phyloP scores from a whole-genome alignment of 2,888 invertebrate genomes.

The Polymixis flavicincta region DNA sequence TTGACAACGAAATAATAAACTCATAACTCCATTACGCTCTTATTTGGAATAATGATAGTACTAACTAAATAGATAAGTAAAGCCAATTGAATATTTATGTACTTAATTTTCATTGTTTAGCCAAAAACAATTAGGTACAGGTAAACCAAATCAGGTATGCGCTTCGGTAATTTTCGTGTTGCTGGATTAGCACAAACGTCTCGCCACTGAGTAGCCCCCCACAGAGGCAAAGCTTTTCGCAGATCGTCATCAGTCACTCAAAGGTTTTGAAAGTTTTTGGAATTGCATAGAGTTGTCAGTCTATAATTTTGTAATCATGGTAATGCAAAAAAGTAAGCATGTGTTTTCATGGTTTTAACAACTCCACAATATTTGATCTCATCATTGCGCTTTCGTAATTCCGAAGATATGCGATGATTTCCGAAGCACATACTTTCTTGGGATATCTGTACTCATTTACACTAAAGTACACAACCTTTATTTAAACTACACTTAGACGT shows the following conservation, averaged over 20 bases:
- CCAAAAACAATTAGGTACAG: slow-evolving; percentile 42
- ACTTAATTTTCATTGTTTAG: slow-evolving; percentile 34
- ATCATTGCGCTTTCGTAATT: neutral
- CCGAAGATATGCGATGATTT: neutral
- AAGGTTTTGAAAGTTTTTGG: neutral
- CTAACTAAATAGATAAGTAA: slow-evolving; percentile 56
- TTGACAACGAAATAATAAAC: slow-evolving; percentile 66
- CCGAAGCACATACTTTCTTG: neutral
- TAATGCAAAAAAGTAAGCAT: neutral
- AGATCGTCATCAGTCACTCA: neutral
- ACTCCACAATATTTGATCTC: neutral
- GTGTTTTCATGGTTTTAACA: neutral
- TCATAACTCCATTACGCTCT: slow-evolving; percentile 37
- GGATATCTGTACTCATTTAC: slow-evolving; percentile 26
- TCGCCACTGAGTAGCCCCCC: neutral
- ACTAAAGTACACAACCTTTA: slow-evolving; percentile 64
- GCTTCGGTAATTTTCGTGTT: neutral
- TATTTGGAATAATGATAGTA: slow-evolving; percentile 52
- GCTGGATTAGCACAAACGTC: neutral
- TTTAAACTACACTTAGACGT: slow-evolving; percentile 57
- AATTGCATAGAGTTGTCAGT: neutral
- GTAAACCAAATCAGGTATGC: neutral
- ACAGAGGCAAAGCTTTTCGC: neutral
- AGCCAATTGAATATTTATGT: slow-evolving; percentile 47
- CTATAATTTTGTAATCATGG: neutral